Base-by-base conservation (phyloP, 1,140 invertebrate genomes). In the Nomia melanderi region DNA sequence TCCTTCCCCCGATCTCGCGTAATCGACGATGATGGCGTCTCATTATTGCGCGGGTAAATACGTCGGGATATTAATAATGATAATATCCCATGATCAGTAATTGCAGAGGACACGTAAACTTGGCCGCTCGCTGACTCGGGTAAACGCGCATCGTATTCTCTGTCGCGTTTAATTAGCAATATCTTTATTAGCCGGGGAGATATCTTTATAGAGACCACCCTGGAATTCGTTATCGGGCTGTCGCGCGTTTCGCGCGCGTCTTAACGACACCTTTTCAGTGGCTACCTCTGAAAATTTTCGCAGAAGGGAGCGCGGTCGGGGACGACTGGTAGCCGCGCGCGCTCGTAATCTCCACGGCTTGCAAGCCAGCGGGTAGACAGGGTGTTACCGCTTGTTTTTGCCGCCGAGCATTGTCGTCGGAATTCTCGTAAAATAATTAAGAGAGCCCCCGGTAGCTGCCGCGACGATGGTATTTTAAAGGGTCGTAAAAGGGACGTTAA, bases 351-450 rank as follows among this genome's bases (percentile, higher is more conserved):
- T 83, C 77, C 29, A 60, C 11, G 73, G 70, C 53, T 53, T 71
- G 81, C 77, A 77, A 83, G 85, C 75, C 80, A 82, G 82, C 79
- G 79, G 81, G 76, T 82, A 80, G 86, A 88, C 87, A 85, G 88
- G 87, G 89, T 92, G 91, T 91, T 92, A 88, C 88, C 83, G 82
- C 81, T 88, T 90, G 91, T 91, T 91, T 90, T 90, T 88, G 90
- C 86, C 79, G 78, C 84, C 80, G 87, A 88, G 90, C 86, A 92
- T 91, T 90, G 89, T 91, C 90, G 88, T 89, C 83, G 89, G 89
- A 90, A 91, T 92, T 89, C 89, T 92, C 90, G 87, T 91, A 91
- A 92, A 91, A 92, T 92, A 92, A 92, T 92, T 92, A 91, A 91
- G 90, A 86, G 83, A 82, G 86, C 83, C 82, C n/a, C 79, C 78